Conservation (phyloP, 64 coral and sea anemone genomes). For the Pachyseris speciosa region DNA sequence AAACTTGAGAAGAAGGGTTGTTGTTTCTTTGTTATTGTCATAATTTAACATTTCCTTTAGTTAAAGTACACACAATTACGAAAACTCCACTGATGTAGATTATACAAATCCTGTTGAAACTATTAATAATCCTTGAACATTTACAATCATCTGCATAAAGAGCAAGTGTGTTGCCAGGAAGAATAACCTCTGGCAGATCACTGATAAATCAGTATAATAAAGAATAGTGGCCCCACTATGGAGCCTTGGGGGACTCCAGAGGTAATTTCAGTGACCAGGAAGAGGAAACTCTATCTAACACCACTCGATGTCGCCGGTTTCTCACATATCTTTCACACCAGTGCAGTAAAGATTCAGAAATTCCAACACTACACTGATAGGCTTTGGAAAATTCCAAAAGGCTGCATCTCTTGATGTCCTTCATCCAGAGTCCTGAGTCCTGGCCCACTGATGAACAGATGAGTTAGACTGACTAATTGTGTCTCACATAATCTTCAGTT, state of each 20-base stretch:
- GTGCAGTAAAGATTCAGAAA: background rate
- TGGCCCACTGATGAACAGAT: too few species aligned
- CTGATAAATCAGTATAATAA: conserved; percentile 19
- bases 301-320: conserved; percentile 1
- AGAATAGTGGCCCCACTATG: conserved; percentile 10
- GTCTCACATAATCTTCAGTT: too few species aligned
- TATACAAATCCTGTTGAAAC: conserved; percentile 12
- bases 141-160: conserved; percentile 21
- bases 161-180: background rate
- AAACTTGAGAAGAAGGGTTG: background rate
- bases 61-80: conserved; percentile 30
- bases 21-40: conserved; percentile 37
- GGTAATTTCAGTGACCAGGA: background rate
- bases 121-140: background rate
- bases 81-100: background rate
- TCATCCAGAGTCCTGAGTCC: too few species aligned
- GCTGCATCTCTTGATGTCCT: too few species aligned
- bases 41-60: conserved; percentile 17
- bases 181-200: background rate
- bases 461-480: too few species aligned
- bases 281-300: conserved; percentile 13
- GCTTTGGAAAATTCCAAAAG: too few species aligned
- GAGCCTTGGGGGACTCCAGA: too few species aligned
- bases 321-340: conserved; percentile 6
- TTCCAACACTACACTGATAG: conserved; percentile 27